Percentiles rank a stretch among this genome's conserved stretches.
phyloP scores from a whole-genome alignment of 2,888 invertebrate genomes.

The Erebia aethiops region DNA sequence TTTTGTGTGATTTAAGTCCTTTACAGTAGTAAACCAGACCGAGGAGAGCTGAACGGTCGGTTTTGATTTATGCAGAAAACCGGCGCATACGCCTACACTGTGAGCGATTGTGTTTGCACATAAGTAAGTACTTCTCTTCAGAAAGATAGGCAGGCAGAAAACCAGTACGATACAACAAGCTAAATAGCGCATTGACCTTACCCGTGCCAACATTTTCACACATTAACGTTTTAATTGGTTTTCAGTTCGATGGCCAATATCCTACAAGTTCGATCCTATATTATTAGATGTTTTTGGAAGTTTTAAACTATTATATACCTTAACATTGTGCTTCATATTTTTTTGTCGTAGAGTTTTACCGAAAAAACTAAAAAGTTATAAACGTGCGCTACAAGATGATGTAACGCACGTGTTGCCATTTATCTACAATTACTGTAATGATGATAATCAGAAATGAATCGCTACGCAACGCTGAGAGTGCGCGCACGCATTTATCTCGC shows the following conservation, averaged over 20 bases:
- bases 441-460: slow-evolving; percentile 54
- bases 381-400: slow-evolving; percentile 14
- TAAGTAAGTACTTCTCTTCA: slow-evolving; percentile 18
- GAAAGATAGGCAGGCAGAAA: slow-evolving; percentile 5
- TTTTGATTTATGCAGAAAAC: slow-evolving; percentile 69
- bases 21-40: slow-evolving; percentile 22
- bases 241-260: not conserved
- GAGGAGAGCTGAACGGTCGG: slow-evolving; percentile 45
- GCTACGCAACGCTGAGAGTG: slow-evolving; percentile 43
- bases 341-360: not conserved
- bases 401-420: slow-evolving; percentile 27
- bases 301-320: too few relatives aligned
- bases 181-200: slow-evolving; percentile 11
- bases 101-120: slow-evolving; percentile 30
- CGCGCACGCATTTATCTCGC: slow-evolving; percentile 39
- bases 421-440: slow-evolving; percentile 50
- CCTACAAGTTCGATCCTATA: not conserved
- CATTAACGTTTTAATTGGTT: slow-evolving; percentile 4
- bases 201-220: slow-evolving; percentile 8
- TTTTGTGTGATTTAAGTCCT: not conserved
- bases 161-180: slow-evolving; percentile 17
- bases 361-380: not conserved
- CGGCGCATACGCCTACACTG: slow-evolving; percentile 59
- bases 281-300: too few relatives aligned
- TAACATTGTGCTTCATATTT: too few relatives aligned